Evolutionary conservation across 2,888 invertebrate genomes (phyloP).

Genomic region (Drosophila neutralis): DNA sequence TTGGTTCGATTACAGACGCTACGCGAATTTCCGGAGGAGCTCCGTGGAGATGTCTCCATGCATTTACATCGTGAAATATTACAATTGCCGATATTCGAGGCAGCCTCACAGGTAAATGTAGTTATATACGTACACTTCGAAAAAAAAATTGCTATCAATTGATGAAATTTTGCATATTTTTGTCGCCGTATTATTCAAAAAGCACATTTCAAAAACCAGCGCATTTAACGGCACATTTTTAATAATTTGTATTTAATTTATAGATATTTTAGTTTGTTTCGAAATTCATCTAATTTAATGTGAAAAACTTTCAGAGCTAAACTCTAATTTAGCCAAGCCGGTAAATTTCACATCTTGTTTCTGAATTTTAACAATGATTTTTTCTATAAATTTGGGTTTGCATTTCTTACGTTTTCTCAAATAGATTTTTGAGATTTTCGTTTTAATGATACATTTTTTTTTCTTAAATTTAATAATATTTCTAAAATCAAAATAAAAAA

Average conservation of each 20-base stretch:
- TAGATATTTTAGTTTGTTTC: neutral
- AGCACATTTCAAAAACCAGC: fast-evolving
- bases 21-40: constrained; percentile 97
- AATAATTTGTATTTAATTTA: neutral
- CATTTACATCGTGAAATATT: constrained; percentile 97
- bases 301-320: neutral
- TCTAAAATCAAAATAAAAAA: neutral
- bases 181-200: neutral
- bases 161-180: neutral
- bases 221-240: neutral
- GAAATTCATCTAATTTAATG: neutral
- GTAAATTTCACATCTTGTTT: neutral
- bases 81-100: constrained; percentile 96
- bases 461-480: neutral
- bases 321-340: neutral
- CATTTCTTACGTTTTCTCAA: neutral
- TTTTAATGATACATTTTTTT: neutral
- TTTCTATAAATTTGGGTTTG: neutral
- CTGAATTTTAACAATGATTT: neutral
- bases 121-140: neutral
- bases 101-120: constrained; percentile 90
- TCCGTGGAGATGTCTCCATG: constrained; percentile 97
- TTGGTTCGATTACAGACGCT: constrained; percentile 88
- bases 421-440: neutral
- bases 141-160: neutral